Evolutionary conservation across 2,888 invertebrate genomes (phyloP).

Genomic region (Lycia hirtaria): DNA sequence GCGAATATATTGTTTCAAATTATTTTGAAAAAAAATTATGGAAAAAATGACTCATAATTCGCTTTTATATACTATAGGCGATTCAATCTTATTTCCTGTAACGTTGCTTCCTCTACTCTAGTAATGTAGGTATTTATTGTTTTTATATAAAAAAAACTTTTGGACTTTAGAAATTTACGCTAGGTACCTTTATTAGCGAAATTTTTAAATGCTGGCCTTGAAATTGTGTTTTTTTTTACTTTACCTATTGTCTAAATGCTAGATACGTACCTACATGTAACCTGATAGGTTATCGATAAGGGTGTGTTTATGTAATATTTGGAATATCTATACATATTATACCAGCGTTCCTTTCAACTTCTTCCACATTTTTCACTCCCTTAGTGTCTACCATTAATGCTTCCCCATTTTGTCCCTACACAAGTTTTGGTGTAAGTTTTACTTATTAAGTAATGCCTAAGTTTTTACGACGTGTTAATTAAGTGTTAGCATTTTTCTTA

Average conservation of each 20-base stretch:
- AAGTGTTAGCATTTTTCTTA: conserved; percentile 80
- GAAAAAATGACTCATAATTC: conserved; percentile 21
- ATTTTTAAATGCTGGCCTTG: conserved; percentile 41
- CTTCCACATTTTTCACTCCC: conserved; percentile 34
- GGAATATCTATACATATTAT: conserved; percentile 39
- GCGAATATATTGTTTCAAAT: conserved; percentile 3
- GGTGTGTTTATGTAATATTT: conserved; percentile 31
- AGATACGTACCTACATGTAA: conserved; percentile 44
- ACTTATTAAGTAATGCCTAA: conserved; percentile 80
- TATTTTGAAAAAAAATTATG: conserved; percentile 10
- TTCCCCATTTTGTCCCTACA: conserved; percentile 49
- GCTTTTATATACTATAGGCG: conserved; percentile 35
- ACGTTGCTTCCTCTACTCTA: conserved; percentile 69
- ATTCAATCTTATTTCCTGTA: conserved; percentile 54
- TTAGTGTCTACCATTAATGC: conserved; percentile 51
- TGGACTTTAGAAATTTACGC: conserved; percentile 49
- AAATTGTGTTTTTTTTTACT: conserved; percentile 27
- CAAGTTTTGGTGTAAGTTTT: conserved; percentile 70
- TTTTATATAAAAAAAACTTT: conserved; percentile 49
- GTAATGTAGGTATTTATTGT: conserved; percentile 63
- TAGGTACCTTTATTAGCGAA: conserved; percentile 44
- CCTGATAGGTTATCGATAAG: conserved; percentile 37
- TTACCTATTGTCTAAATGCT: conserved; percentile 42
- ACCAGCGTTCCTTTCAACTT: conserved; percentile 43
- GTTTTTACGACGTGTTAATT: conserved; percentile 78